Evolutionary conservation across 1,140 invertebrate genomes (phyloP), one percentile per base, ranked within the genome.

Genomic region (Calliphora vicina): DNA sequence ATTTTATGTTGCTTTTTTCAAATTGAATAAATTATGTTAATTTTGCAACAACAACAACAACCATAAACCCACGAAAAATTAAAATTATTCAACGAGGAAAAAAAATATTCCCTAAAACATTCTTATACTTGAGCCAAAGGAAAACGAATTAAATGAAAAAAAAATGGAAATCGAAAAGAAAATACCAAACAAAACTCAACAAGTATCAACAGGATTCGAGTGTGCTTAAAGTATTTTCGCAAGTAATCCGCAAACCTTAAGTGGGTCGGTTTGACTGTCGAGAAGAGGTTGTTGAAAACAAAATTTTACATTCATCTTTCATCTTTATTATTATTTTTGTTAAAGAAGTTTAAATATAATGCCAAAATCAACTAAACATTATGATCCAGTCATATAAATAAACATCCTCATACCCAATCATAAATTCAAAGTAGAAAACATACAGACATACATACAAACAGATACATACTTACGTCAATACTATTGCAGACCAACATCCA

Each of bases 11-110:
- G n/a, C 35, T 43, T 76, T n/a, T 45, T 78, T 43, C 74, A 78
- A 78, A 78, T 78, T 78, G 74, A 78, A 78, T 78, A 78, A 78
- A 78, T 78, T 78, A 78, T 78, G 74, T 78, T 78, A 78, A 78
- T 78, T 78, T 78, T 45, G 74, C n/a, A 43, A 45, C 73, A 35
- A 9, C 9, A 35, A 35, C 29, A 26, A 78, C 20, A 42, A 43
- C n/a, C n/a, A n/a, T n/a, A 50, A 50, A 74, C 23, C 15, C 50
- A 61, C 50, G 6, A 26, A 71, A 35, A 50, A 50, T 50, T 50
- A 50, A 50, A 50, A 50, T 50, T 17, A 50, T 50, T 50, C 45
- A 50, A 50, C 12, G 17, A 50, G 45, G 10, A 50, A 50, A 50
- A n/a, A 50, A 50, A 50, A 15, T 10, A 35, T 35, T 35, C 10